A percentile compares a stretch with the other conserved stretches of the same genome.
phyloP scores from a whole-genome alignment of 1,140 invertebrate genomes.

The Drosophila dunni region DNA sequence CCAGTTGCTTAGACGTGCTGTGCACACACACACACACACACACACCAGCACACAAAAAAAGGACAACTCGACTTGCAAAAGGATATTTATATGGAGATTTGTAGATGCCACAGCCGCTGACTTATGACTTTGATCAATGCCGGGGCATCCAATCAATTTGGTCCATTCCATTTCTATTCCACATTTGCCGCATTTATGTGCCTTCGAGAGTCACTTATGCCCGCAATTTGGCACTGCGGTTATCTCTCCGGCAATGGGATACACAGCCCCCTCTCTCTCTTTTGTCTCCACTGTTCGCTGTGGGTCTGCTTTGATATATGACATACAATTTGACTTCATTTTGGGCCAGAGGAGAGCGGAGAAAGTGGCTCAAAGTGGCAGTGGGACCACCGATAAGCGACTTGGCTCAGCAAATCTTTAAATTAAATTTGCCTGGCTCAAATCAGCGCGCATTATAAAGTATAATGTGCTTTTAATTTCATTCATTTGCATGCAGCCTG shows the following conservation, averaged over 20 bases:
- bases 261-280: neutral
- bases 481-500: constrained; percentile 75
- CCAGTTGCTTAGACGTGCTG: constrained; percentile 78
- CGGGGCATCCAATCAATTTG: constrained; percentile 58
- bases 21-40: constrained; percentile 13
- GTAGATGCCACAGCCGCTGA: constrained; percentile 56
- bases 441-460: constrained; percentile 79
- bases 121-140: constrained; percentile 81
- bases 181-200: constrained; percentile 63
- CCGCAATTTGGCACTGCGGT: constrained; percentile 78
- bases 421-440: constrained; percentile 73
- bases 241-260: constrained; percentile 51
- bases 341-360: neutral
- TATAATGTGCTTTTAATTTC: constrained; percentile 84
- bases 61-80: constrained; percentile 72
- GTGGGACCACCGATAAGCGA: constrained; percentile 14
- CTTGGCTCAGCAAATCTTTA: constrained; percentile 68
- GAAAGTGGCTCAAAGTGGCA: too few species aligned
- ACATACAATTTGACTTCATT: constrained; percentile 26
- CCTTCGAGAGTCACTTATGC: constrained; percentile 77
- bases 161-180: constrained; percentile 37
- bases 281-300: neutral
- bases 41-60: constrained; percentile 25
- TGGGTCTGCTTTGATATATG: constrained; percentile 50
- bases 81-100: constrained; percentile 83